phyloP scores from a whole-genome alignment of 2,888 invertebrate species.

The Eupithecia inturbata region DNA sequence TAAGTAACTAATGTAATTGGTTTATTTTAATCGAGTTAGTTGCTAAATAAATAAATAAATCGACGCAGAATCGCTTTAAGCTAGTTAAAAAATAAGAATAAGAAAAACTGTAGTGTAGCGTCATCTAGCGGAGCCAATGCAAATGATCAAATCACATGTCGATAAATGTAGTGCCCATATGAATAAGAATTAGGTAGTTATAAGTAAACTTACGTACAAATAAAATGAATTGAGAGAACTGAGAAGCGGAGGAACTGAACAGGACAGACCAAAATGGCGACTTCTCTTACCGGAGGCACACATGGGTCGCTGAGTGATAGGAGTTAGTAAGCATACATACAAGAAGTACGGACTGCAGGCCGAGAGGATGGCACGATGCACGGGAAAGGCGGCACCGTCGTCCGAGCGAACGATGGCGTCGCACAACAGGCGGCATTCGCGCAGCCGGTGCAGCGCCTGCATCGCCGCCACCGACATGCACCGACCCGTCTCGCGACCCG shows the following conservation, averaged over 20 bases:
- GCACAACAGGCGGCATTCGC: conserved; percentile 92
- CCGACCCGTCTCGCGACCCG: conserved; percentile 85
- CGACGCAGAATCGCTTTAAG: not conserved
- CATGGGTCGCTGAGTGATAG: not conserved
- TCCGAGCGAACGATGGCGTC: conserved; percentile 93
- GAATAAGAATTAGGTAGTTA: not conserved
- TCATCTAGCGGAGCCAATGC: not conserved
- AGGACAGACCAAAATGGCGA: not conserved
- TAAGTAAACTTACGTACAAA: not conserved
- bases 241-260: not conserved
- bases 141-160: not conserved
- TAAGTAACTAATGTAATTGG: too few species aligned
- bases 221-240: not conserved
- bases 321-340: conserved; percentile 74
- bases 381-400: conserved; percentile 91
- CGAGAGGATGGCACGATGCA: conserved; percentile 93
- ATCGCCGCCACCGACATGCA: conserved; percentile 93
- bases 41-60: too few species aligned
- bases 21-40: too few species aligned
- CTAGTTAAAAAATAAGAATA: not conserved
- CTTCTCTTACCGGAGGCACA: not conserved
- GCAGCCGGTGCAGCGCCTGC: conserved; percentile 92
- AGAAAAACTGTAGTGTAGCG: not conserved
- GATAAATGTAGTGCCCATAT: not conserved
- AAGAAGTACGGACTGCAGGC: conserved; percentile 96